These are phyloP conservation scores for Melanotaenia parkinsoni DNA, from an alignment of 2,797 vertebrate species.

Conservation along the genomic window DNA sequence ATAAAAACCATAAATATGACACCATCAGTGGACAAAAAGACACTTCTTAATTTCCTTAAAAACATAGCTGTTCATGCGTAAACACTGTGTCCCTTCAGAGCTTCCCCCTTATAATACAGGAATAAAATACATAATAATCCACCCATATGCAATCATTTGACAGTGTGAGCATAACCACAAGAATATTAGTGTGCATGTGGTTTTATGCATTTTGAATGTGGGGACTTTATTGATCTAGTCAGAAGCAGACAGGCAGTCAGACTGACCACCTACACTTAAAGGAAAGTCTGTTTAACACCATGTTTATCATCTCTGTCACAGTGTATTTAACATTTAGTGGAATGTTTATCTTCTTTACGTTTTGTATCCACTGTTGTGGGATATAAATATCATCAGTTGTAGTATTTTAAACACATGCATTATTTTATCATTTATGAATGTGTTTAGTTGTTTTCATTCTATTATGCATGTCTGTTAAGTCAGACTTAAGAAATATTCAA, in stretches of 20 bases:
- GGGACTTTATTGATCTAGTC: neutral
- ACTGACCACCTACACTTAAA: too few species aligned
- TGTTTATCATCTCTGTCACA: neutral
- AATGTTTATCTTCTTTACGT: conserved; percentile 54
- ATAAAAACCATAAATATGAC: neutral
- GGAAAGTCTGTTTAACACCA: neutral
- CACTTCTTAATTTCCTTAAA: too few species aligned
- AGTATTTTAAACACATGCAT: conserved; percentile 33
- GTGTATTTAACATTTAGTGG: conserved; percentile 50
- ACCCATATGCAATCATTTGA: too few species aligned
- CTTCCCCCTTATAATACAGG: neutral
- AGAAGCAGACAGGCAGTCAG: too few species aligned
- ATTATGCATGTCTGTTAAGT: conserved; percentile 22
- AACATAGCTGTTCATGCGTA: neutral
- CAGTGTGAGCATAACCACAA: too few species aligned
- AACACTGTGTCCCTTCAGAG: neutral
- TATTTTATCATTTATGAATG: conserved; percentile 41
- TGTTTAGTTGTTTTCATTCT: conserved; percentile 25
- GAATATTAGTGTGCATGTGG: neutral
- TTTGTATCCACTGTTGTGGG: conserved; percentile 54
- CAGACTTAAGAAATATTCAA: conserved; percentile 15
- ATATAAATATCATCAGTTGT: conserved; percentile 35
- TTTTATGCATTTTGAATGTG: neutral
- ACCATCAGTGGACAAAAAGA: neutral
- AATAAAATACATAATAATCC: too few species aligned